Evolutionary conservation across 2,888 invertebrate species (phyloP), one percentile per base, ranked within the genome.

Genomic region (Entomobrya proxima): DNA sequence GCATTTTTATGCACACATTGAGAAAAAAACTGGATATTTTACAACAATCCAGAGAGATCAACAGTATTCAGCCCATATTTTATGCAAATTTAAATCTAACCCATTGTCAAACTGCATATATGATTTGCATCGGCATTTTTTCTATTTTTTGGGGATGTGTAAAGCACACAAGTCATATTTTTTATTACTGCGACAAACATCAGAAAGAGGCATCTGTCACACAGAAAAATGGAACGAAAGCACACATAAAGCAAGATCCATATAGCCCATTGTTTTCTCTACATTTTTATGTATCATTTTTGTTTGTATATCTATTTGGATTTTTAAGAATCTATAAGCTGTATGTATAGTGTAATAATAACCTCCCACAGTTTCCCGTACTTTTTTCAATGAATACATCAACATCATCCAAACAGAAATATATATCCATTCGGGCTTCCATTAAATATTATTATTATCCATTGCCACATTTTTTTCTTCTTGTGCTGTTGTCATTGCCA

Each of bases 121-220:
- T n/a, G 15, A 75, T 52, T 75, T 35, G 35, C 52, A 52, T 35
- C 21, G 50, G 50, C 21, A 44, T 72, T 44, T 44, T 72, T 72
- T 27, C 2, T 15, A 72, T 72, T 44, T 83, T 83, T 72, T 21
- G 69, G 78, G 84, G 78, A 78, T 84, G 78, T n/a, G n/a, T n/a
- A n/a, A n/a, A n/a, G n/a, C n/a, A 78, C 78, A 84, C 58, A 84
- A 85, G 79, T 79, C 85, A 80, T 79, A 74, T 85, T 85, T 85
- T 64, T 85, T 55, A 80, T 64, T 64, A 21, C 64, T 30, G 18
- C n/a, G 15, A 13, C 30, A 58, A 13, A 58, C n/a, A 9, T 15
- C 5, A n/a, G 64, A 35, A 15, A 64, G 50, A 55, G 50, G 80
- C 85, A 76, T 85, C 75, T 80, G 80, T 55, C 85, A 85, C 52